Base-by-base conservation (phyloP, 37 sponge, comb jelly and placozoan genomes). In the Amphimedon queenslandica region DNA sequence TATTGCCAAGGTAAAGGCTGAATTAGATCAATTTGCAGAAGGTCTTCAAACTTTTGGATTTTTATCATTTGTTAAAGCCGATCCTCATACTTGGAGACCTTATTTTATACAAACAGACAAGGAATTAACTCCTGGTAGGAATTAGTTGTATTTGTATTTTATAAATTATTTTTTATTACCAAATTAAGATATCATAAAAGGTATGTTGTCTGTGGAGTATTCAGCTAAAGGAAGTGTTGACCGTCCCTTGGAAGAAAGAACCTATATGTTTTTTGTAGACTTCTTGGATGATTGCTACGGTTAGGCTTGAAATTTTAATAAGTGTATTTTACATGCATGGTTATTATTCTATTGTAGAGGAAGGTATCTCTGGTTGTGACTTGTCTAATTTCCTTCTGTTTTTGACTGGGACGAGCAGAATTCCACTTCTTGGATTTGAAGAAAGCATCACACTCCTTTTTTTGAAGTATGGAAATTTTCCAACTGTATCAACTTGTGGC, bases 231-330 rank as follows among this genome's bases (percentile, higher is more conserved):
- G 71, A 3, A 36, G 27, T 36, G 35, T 30, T 21, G 20, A 60
- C 37, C n/a, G 38, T n/a, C 35, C 24, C 21, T 21, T 6, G 21
- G 63, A 74, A 35, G 75, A 74, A 33, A 61, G 36, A 37, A 34
- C 75, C 39, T 74, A 74, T 29, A 18, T 74, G 21, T 37, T 40
- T 60, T 74, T 74, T 35, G 37, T 13, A 36, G 63, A 60, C 32
- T 74, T 72, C 57, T 31, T 74, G 23, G 75, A 74, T 38, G 75
- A 74, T 25, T 74, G 75, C 58, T 18, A 36, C 13, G 75, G 75
- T 74, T 25, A 25, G 61, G 13, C 8, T 47, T 25, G 61, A n/a
- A 5, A 60, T 25, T 60, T n/a, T 18, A 47, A 47, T 47, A 47
- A 47, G 8, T 18, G 13, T 47, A 18, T 8, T 47, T 47, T 47